Conservation (phyloP, 2,113 vertebrate species). For the Phodopus roborovskii region DNA sequence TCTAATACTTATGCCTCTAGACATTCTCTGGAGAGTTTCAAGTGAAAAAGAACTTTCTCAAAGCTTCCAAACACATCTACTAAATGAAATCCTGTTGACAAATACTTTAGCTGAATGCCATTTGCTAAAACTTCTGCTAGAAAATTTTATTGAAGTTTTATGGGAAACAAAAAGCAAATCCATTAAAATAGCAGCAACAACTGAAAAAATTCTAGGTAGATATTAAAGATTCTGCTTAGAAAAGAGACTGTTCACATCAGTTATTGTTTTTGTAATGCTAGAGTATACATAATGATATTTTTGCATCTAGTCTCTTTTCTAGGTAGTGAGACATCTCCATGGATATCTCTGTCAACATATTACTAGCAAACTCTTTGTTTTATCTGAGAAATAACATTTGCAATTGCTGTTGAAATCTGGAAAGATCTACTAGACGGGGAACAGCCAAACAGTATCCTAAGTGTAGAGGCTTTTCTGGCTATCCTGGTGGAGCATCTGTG, state of each 20-base stretch:
- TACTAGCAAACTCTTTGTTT: conserved; percentile 59
- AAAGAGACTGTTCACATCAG: conserved; percentile 44
- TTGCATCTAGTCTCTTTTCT: conserved; percentile 55
- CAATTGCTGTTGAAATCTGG: conserved; percentile 57
- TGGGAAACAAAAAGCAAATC: conserved; percentile 35
- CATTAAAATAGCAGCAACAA: conserved; percentile 39
- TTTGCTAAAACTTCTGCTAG: conserved; percentile 36
- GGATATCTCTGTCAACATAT: conserved; percentile 22
- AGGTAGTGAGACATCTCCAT: conserved; percentile 45
- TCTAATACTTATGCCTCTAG: conserved; percentile 66
- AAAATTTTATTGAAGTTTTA: conserved; percentile 69
- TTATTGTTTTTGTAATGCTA: conserved; percentile 16
- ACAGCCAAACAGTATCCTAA: not conserved
- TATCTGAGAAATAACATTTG: conserved; percentile 48
- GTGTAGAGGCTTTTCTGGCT: not conserved
- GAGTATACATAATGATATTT: conserved; percentile 48
- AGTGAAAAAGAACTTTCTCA: conserved; percentile 31
- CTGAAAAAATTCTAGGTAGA: conserved; percentile 46
- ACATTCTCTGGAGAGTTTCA: conserved; percentile 58
- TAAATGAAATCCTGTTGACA: conserved; percentile 47
- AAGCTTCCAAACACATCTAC: conserved; percentile 64
- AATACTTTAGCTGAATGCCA: conserved; percentile 63
- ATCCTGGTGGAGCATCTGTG: not conserved
- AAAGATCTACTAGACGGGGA: conserved; percentile 11
- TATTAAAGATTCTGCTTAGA: not conserved